Percentiles rank a stretch among this genome's conserved stretches.
Conservation (phyloP, 1,140 invertebrate species). For the Cardiocondyla obscurior region DNA sequence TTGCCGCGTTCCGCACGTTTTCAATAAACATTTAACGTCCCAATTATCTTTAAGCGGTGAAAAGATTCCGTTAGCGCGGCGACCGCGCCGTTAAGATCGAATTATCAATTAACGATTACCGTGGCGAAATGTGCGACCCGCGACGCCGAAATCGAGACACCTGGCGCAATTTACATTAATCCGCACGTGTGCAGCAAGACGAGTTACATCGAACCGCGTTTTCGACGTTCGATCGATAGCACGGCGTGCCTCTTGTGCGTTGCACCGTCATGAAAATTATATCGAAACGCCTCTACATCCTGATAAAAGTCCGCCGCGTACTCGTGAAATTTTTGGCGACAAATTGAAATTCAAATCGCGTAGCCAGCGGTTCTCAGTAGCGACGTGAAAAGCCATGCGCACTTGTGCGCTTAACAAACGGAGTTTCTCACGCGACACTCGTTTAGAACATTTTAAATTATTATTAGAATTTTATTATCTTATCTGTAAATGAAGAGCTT, state of each 20-base stretch:
- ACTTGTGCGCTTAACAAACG: not conserved
- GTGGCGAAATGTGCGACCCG: not conserved
- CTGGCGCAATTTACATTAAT: slow-evolving; percentile 40
- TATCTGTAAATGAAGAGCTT: not conserved
- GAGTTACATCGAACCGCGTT: slow-evolving; percentile 37
- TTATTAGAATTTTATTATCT: not conserved
- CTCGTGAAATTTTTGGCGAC: slow-evolving; percentile 39
- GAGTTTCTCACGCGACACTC: not conserved
- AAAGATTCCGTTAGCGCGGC: not conserved
- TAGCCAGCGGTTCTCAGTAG: slow-evolving; percentile 9
- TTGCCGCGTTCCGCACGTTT: not conserved
- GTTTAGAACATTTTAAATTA: slow-evolving; percentile 4
- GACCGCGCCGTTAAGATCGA: not conserved
- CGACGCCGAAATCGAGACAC: slow-evolving; percentile 29
- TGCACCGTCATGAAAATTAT: slow-evolving; percentile 43
- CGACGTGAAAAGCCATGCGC: not conserved
- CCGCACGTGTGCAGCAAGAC: slow-evolving; percentile 18
- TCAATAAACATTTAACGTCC: not conserved
- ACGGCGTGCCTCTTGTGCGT: not conserved
- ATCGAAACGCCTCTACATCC: slow-evolving; percentile 10
- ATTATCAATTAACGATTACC: slow-evolving; percentile 1
- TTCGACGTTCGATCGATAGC: slow-evolving; percentile 49
- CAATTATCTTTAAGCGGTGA: not conserved
- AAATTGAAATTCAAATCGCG: slow-evolving; percentile 52
- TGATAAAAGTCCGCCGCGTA: slow-evolving; percentile 19